Percentiles rank a stretch among this genome's conserved stretches.
phyloP scores from a whole-genome alignment of 2,797 vertebrate species.

The Bradypodion pumilum region DNA sequence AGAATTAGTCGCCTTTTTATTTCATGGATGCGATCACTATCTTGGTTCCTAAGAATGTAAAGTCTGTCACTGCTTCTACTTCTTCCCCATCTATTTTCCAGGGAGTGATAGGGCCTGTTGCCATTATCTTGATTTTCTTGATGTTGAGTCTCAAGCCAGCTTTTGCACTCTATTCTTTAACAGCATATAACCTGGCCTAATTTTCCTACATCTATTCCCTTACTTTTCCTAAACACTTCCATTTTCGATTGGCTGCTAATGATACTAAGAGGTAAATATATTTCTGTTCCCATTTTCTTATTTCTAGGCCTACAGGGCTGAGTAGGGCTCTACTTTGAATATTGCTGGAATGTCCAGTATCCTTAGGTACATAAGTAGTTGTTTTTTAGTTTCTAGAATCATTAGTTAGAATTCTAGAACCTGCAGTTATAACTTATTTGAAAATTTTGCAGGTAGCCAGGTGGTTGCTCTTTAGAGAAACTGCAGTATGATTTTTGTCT shows the following conservation, averaged over 20 bases:
- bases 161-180: not conserved
- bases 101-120: too few relatives aligned
- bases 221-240: not conserved
- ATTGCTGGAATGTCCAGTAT: not conserved
- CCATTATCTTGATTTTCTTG: too few relatives aligned
- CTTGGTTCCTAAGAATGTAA: too few relatives aligned
- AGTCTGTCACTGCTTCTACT: too few relatives aligned
- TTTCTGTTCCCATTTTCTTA: too few relatives aligned
- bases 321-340: not conserved
- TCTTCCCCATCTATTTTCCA: too few relatives aligned
- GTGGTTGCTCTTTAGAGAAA: not conserved
- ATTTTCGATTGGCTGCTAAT: not conserved
- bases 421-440: not conserved
- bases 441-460: not conserved
- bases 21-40: too few relatives aligned
- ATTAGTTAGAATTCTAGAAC: not conserved
- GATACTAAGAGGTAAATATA: not conserved
- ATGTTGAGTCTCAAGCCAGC: too few relatives aligned
- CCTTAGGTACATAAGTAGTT: not conserved
- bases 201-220: not conserved
- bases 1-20: too few relatives aligned
- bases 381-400: not conserved
- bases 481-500: not conserved
- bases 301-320: not conserved
- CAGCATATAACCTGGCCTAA: not conserved